Percentiles rank a stretch among this genome's conserved stretches.
phyloP scores from a whole-genome alignment of 1,140 invertebrate species.

The Argopecten irradians region DNA sequence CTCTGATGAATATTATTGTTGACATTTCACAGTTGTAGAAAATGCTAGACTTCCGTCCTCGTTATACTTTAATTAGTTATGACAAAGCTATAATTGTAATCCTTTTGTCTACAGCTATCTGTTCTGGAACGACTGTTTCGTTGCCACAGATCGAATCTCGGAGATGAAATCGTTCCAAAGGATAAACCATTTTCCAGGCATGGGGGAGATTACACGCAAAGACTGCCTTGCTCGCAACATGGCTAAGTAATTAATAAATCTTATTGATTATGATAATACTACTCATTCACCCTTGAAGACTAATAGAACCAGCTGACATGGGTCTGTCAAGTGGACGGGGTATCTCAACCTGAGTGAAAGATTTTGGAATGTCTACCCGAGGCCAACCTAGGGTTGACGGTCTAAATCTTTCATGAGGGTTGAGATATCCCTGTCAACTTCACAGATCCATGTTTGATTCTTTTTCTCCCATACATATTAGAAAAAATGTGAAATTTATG shows the following conservation, averaged over 20 bases:
- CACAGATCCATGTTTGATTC: too few relatives aligned
- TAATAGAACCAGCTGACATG: background rate
- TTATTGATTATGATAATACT: background rate
- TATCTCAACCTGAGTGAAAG: too few relatives aligned
- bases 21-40: background rate
- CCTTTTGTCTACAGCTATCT: slow-evolving; percentile 67
- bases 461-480: too few relatives aligned
- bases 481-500: too few relatives aligned
- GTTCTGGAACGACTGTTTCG: slow-evolving; percentile 76
- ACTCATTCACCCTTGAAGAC: background rate
- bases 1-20: too few relatives aligned
- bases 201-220: slow-evolving; percentile 77
- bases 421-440: too few relatives aligned
- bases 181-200: slow-evolving; percentile 77
- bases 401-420: too few relatives aligned
- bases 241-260: slow-evolving; percentile 67
- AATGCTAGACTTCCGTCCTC: background rate
- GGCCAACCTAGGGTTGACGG: too few relatives aligned
- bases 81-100: slow-evolving; percentile 23
- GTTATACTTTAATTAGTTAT: background rate
- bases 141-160: slow-evolving; percentile 73
- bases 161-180: slow-evolving; percentile 76
- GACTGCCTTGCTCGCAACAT: slow-evolving; percentile 76
- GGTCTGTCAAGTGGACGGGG: too few relatives aligned
- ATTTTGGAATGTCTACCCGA: too few relatives aligned